Evolutionary conservation across 2,888 invertebrate genomes (phyloP).

Genomic region (Cephus nigrinus): DNA sequence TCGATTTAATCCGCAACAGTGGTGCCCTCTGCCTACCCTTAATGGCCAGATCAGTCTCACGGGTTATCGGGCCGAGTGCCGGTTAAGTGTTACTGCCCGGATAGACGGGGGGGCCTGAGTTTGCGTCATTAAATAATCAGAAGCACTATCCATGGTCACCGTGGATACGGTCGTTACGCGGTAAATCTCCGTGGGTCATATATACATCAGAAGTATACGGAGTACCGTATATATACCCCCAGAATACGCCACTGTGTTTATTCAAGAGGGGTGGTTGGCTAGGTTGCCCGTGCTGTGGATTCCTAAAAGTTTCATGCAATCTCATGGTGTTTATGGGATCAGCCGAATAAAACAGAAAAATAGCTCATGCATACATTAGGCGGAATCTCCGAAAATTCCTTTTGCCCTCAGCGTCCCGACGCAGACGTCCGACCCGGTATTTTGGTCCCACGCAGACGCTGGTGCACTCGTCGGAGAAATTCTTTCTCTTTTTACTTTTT

Average conservation of each 20-base stretch:
- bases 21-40: not conserved
- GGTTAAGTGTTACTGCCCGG: not conserved
- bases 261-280: not conserved
- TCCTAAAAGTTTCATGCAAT: conserved; percentile 22
- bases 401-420: not conserved
- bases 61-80: not conserved
- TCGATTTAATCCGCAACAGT: not conserved
- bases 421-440: not conserved
- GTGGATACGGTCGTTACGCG: conserved; percentile 17
- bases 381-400: conserved; percentile 8
- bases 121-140: conserved; percentile 20
- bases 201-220: not conserved
- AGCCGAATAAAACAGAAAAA: conserved; percentile 23
- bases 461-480: conserved; percentile 15
- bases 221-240: not conserved
- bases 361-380: conserved; percentile 22
- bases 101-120: conserved; percentile 7
- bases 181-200: conserved; percentile 10
- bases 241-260: not conserved
- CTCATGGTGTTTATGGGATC: conserved; percentile 25
- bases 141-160: conserved; percentile 20
- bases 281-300: conserved; percentile 4
- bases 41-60: not conserved
- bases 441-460: not conserved
- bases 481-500: not conserved